Evolutionary conservation across 2,113 vertebrate genomes (phyloP).

Genomic region (Petaurus breviceps): DNA sequence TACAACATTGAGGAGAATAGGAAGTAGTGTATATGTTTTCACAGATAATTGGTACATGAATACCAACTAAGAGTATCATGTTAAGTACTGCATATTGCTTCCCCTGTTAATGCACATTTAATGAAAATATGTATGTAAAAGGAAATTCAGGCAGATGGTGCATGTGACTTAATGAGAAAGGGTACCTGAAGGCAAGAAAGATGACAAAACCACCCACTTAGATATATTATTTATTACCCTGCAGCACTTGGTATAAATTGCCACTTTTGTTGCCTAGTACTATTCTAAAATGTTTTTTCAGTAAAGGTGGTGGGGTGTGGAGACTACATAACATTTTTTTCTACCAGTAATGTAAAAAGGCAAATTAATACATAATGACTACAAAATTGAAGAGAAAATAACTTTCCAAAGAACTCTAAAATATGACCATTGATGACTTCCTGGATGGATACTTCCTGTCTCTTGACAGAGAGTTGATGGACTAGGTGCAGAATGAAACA

Average conservation of each 20-base stretch:
- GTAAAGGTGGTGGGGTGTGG: neutral
- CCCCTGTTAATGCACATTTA: neutral
- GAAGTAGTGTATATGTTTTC: conserved; percentile 22
- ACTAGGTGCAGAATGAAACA: neutral
- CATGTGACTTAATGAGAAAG: neutral
- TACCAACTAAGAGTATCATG: conserved; percentile 14
- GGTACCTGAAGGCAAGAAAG: neutral
- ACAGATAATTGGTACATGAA: neutral
- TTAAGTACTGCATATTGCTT: conserved; percentile 2
- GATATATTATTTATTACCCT: neutral
- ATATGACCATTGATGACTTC: neutral
- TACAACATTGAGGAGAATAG: neutral
- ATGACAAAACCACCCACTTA: neutral
- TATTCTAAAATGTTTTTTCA: neutral
- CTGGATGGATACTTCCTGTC: neutral
- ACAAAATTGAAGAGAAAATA: neutral
- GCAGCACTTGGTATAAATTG: neutral
- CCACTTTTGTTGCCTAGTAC: neutral
- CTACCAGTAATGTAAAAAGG: neutral
- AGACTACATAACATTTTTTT: neutral
- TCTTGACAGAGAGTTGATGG: neutral
- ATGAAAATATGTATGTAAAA: neutral
- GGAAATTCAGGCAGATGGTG: neutral
- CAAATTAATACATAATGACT: neutral
- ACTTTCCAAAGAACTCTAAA: neutral